phyloP scores from a whole-genome alignment of 2,888 invertebrate genomes.

The Lasioglossum morio region DNA sequence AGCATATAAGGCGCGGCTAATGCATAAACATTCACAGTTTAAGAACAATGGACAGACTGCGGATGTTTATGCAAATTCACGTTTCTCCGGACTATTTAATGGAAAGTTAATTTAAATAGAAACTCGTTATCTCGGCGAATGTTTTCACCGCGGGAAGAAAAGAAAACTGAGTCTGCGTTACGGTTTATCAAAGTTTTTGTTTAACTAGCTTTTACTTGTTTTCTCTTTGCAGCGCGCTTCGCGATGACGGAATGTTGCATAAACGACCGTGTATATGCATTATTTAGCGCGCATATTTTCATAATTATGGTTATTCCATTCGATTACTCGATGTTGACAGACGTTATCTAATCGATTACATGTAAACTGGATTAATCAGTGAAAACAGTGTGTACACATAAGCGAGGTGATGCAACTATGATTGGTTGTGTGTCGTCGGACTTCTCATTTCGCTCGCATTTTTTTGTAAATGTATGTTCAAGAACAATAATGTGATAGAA shows the following conservation, averaged over 20 bases:
- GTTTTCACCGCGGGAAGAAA: not conserved
- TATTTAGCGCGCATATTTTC: not conserved
- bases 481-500: not conserved
- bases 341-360: not conserved
- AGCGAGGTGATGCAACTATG: not conserved
- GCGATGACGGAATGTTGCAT: not conserved
- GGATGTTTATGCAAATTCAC: constrained; percentile 7
- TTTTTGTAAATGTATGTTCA: not conserved
- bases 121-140: constrained; percentile 5
- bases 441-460: not conserved
- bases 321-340: not conserved
- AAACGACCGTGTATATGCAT: not conserved
- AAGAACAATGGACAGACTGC: not conserved
- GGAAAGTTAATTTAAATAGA: constrained; percentile 1
- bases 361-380: not conserved
- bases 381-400: not conserved
- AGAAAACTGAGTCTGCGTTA: not conserved
- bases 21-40: not conserved
- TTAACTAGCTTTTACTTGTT: not conserved
- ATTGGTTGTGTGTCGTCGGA: not conserved
- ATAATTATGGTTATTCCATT: not conserved
- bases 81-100: constrained; percentile 5
- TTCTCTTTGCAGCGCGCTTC: not conserved
- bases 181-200: not conserved
- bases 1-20: not conserved